Evolutionary conservation across 2,888 invertebrate species (phyloP).

Genomic region (Drosophila multiciliata): DNA sequence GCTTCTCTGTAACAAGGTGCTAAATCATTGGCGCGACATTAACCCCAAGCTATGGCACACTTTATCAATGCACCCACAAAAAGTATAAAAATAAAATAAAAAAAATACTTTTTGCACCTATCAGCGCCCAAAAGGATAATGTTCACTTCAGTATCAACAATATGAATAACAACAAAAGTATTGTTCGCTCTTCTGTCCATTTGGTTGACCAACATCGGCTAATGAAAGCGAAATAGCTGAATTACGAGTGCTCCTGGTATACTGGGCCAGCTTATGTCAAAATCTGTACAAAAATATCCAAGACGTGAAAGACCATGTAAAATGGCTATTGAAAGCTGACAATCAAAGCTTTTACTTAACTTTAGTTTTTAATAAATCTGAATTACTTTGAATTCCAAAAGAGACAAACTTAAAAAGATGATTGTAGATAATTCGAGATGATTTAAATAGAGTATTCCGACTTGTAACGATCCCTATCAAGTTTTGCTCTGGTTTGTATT

Average conservation of each 20-base stretch:
- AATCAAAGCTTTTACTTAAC: not conserved
- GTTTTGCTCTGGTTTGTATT: not conserved
- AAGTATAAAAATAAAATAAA: slow-evolving; percentile 7
- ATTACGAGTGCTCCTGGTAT: slow-evolving; percentile 55
- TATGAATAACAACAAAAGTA: slow-evolving; percentile 39
- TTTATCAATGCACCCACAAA: slow-evolving; percentile 80
- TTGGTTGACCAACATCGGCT: slow-evolving; percentile 58
- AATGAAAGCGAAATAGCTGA: slow-evolving; percentile 77
- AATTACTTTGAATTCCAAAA: not conserved
- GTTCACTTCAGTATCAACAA: slow-evolving; percentile 50
- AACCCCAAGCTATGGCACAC: slow-evolving; percentile 84
- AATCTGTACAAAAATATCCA: not conserved
- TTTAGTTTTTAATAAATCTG: not conserved
- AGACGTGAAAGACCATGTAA: not conserved
- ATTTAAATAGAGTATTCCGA: not conserved
- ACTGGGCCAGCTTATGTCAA: slow-evolving; percentile 32
- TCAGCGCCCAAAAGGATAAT: slow-evolving; percentile 73
- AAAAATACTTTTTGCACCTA: slow-evolving; percentile 66
- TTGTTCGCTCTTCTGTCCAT: slow-evolving; percentile 50
- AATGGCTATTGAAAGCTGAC: not conserved
- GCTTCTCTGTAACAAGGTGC: slow-evolving; percentile 81
- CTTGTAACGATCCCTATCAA: not conserved
- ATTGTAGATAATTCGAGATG: not conserved
- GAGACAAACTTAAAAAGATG: not conserved
- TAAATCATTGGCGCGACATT: slow-evolving; percentile 84